These are phyloP conservation scores for Drosophila sturtevanti DNA, from an alignment of 1,140 invertebrate genomes.

Conservation along the genomic window DNA sequence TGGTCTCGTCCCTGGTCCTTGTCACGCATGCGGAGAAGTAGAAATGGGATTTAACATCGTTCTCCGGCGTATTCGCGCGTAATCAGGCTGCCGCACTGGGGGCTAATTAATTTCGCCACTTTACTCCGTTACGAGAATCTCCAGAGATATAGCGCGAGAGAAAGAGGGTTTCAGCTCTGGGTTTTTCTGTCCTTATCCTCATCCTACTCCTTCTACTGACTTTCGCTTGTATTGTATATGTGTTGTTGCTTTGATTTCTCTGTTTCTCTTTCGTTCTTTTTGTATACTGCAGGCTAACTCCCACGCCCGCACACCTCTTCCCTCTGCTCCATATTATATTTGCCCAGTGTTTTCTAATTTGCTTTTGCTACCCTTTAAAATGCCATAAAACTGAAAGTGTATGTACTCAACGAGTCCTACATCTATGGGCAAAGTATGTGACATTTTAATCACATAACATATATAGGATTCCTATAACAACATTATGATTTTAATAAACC, in stretches of 20 bases:
- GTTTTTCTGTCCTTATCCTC: slow-evolving; percentile 21
- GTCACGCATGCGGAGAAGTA: slow-evolving; percentile 1
- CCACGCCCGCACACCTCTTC: not conserved
- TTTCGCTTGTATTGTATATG: slow-evolving; percentile 39
- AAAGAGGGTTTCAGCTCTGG: slow-evolving; percentile 36
- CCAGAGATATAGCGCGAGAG: slow-evolving; percentile 28
- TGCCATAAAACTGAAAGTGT: slow-evolving; percentile 3
- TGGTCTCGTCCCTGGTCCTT: slow-evolving; percentile 33
- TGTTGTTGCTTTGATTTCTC: slow-evolving; percentile 42
- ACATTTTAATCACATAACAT: no score
- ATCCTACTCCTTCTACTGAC: not conserved
- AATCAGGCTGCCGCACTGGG: slow-evolving; percentile 78
- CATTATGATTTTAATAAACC: no score
- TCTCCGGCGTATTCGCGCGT: slow-evolving; percentile 54
- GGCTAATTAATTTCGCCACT: slow-evolving; percentile 81
- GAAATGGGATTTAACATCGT: slow-evolving; percentile 22
- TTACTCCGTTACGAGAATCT: slow-evolving; percentile 65
- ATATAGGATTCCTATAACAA: no score
- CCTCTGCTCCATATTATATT: slow-evolving; percentile 24
- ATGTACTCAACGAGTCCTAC: no score
- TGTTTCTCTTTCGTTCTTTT: not conserved
- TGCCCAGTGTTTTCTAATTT: slow-evolving; percentile 47
- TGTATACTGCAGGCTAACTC: not conserved
- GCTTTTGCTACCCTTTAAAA: slow-evolving; percentile 23
- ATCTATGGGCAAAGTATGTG: no score